These are phyloP conservation scores for Apocheima hispidaria DNA, from an alignment of 2,888 invertebrate species.

Conservation along the genomic window DNA sequence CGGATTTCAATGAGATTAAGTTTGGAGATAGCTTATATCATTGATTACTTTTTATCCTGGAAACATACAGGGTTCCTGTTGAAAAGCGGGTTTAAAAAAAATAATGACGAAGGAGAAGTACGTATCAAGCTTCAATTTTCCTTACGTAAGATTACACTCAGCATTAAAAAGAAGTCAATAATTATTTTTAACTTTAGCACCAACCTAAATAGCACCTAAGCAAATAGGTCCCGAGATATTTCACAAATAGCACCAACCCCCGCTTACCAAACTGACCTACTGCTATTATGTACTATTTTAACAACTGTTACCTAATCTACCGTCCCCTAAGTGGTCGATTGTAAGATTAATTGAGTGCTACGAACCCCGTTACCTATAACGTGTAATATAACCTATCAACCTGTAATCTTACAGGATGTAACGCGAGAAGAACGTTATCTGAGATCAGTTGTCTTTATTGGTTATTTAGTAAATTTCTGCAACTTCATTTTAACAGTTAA, in stretches of 20 bases:
- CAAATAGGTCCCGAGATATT: not conserved
- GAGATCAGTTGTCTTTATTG: too few relatives aligned
- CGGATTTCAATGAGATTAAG: too few relatives aligned
- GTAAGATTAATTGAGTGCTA: slow-evolving; percentile 57
- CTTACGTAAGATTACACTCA: too few relatives aligned
- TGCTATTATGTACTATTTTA: not conserved
- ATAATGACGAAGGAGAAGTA: too few relatives aligned
- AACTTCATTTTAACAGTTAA: too few relatives aligned
- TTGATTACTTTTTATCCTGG: too few relatives aligned
- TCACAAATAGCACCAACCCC: not conserved
- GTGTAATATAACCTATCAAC: slow-evolving; percentile 28
- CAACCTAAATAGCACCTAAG: not conserved
- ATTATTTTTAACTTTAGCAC: not conserved
- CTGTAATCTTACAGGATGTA: slow-evolving; percentile 8
- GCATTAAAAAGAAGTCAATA: too few relatives aligned
- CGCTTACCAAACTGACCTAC: slow-evolving; percentile 12
- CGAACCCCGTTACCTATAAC: slow-evolving; percentile 29
- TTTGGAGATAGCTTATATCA: too few relatives aligned
- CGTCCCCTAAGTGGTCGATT: slow-evolving; percentile 56
- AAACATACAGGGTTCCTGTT: too few relatives aligned
- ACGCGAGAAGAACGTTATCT: not conserved
- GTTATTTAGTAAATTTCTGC: too few relatives aligned
- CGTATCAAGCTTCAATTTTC: too few relatives aligned
- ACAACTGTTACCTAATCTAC: slow-evolving; percentile 38
- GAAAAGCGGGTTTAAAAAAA: too few relatives aligned